Evolutionary conservation across 2,888 invertebrate genomes (phyloP).

Genomic region (Julus scandinavius): DNA sequence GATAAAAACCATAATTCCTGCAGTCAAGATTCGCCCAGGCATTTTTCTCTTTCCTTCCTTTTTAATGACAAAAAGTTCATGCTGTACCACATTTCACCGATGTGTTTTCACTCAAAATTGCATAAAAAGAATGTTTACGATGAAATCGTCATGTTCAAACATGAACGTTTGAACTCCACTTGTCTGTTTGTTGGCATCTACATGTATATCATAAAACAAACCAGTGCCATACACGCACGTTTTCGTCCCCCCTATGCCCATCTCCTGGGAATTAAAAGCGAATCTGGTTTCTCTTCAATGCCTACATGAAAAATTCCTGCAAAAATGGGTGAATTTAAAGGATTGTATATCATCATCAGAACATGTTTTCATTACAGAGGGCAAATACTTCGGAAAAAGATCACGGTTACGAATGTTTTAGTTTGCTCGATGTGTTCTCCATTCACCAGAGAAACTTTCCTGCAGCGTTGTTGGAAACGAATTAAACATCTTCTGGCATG

Average conservation of each 20-base stretch:
- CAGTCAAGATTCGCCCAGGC: background rate
- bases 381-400: no score
- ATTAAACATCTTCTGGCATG: no score
- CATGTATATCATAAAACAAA: constrained; percentile 22
- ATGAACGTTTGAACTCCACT: constrained; percentile 18
- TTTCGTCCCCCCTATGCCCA: background rate
- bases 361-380: background rate
- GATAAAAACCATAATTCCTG: constrained; percentile 31
- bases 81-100: background rate
- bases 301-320: background rate
- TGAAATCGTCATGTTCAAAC: constrained; percentile 43
- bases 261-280: background rate
- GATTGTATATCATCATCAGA: background rate
- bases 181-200: constrained; percentile 6
- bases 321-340: background rate
- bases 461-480: no score
- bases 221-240: background rate
- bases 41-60: background rate
- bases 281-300: background rate
- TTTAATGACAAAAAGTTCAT: background rate
- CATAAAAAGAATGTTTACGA: constrained; percentile 25
- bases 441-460: no score
- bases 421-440: no score
- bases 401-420: no score
- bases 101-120: constrained; percentile 42